These are phyloP conservation scores for Harpalus rubripes DNA, from an alignment of 2,888 invertebrate genomes.

Conservation along the genomic window DNA sequence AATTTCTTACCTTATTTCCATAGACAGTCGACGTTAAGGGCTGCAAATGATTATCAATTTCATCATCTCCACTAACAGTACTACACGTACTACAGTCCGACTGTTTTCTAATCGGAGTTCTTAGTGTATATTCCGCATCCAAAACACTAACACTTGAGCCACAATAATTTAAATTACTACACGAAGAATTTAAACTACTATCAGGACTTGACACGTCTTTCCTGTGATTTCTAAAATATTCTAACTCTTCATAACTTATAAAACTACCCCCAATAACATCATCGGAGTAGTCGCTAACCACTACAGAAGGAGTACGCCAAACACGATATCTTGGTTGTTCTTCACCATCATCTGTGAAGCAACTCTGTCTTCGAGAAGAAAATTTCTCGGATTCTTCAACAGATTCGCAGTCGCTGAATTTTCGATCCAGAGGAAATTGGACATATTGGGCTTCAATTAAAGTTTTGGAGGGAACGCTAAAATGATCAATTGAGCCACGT, in stretches of 20 bases:
- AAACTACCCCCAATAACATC: conserved; percentile 81
- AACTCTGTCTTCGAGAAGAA: conserved; percentile 78
- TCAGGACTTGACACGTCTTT: conserved; percentile 77
- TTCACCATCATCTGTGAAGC: conserved; percentile 78
- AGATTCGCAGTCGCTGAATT: conserved; percentile 77
- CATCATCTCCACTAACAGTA: conserved; percentile 85
- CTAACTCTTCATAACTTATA: conserved; percentile 81
- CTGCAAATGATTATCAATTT: conserved; percentile 78
- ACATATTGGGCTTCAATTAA: conserved; percentile 81
- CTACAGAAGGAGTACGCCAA: conserved; percentile 91
- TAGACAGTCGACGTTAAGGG: conserved; percentile 72
- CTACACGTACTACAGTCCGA: conserved; percentile 89
- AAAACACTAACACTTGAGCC: conserved; percentile 80
- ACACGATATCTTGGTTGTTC: conserved; percentile 79
- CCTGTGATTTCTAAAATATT: conserved; percentile 79
- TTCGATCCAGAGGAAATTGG: conserved; percentile 77
- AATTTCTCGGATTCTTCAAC: conserved; percentile 69
- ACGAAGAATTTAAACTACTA: conserved; percentile 81
- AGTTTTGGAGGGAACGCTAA: conserved; percentile 77
- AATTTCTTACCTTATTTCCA: conserved; percentile 77
- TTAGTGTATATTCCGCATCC: conserved; percentile 78
- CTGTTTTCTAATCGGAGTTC: conserved; percentile 83
- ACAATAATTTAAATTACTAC: conserved; percentile 81
- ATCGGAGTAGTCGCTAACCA: conserved; percentile 92
- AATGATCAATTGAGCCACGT: conserved; percentile 75